Evolutionary conservation across 2,888 invertebrate species (phyloP), one percentile per base, ranked within the genome.

Genomic region (Hermodice carunculata): DNA sequence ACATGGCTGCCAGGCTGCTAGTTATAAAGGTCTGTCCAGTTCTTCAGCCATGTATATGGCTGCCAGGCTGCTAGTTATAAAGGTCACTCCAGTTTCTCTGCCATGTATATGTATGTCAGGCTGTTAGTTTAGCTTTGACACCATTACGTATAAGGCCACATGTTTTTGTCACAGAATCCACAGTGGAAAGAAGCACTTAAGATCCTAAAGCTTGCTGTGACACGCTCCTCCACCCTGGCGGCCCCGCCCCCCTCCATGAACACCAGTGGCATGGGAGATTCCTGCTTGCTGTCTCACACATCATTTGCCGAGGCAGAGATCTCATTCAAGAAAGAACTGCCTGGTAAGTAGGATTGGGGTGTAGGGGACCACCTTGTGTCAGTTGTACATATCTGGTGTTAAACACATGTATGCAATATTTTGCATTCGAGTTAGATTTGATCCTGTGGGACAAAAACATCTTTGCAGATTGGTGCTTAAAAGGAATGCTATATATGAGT

Each of bases 181-280:
- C 93, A 97, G 85, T 98, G 97, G 93, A 95, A 94, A 81, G 98
- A 99, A 85, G 94, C 98, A 0, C 89, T 98, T 80, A 95, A 96
- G 88, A 98, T 99, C 68, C 86, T 99, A 56, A 98, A 98, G 87
- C 88, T 97, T 64, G 95, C 98, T 34, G 98, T 99, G 44, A 96
- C 96, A 8, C 89, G 96, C 65, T 96, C 96, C 22, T 98, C 98
- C 3, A 94, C 94, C 19, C 88, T 98, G 61, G 78, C 78, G 22
- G 80, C 81, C 24, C 79, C 82, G n/a, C 82, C 82, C 3, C 76
- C 81, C 4, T 60, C 60, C 6, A 37, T 37, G 31, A 74, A 64
- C 68, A 67, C 59, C 59, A 43, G 58, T 8, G 68, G 62, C 59
- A 43, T 64, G 34, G 44, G 53, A 40, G 61, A 51, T 17, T 56